phyloP scores from a whole-genome alignment of 2,797 vertebrate species.

The Brachyalestes nurse region DNA sequence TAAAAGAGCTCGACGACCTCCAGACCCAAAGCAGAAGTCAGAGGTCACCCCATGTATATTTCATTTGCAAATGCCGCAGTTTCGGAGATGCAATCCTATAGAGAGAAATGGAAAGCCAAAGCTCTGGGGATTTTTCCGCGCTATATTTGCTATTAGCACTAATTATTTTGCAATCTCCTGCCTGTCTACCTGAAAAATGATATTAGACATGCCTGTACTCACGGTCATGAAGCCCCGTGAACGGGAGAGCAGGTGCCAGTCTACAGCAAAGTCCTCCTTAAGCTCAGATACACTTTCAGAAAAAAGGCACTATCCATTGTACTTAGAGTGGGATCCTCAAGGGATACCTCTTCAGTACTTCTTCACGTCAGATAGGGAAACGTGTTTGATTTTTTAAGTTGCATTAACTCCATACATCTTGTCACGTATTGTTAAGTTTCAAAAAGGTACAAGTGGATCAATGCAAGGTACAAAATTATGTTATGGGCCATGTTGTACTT shows the following conservation, averaged over 20 bases:
- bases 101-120: slow-evolving; percentile 49
- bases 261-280: slow-evolving; percentile 7
- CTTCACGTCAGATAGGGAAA: no score
- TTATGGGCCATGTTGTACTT: no score
- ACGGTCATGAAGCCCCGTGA: slow-evolving; percentile 58
- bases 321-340: no score
- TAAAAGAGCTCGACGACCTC: slow-evolving; percentile 81
- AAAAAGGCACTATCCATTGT: background rate
- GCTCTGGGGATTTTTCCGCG: slow-evolving; percentile 72
- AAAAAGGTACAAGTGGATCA: no score
- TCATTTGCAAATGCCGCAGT: slow-evolving; percentile 67
- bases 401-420: no score
- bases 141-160: slow-evolving; percentile 81
- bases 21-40: slow-evolving; percentile 77
- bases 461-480: no score
- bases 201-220: slow-evolving; percentile 82
- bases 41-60: slow-evolving; percentile 80
- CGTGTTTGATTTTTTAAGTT: no score
- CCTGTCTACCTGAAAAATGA: slow-evolving; percentile 85
- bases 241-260: slow-evolving; percentile 42
- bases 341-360: no score
- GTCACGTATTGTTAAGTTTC: no score
- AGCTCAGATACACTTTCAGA: background rate
- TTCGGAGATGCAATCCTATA: slow-evolving; percentile 40
- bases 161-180: slow-evolving; percentile 81